A percentile compares a stretch with the other conserved stretches of the same genome.
Evolutionary conservation across 2,888 invertebrate genomes (phyloP).

Genomic region (Conus canariensis): DNA sequence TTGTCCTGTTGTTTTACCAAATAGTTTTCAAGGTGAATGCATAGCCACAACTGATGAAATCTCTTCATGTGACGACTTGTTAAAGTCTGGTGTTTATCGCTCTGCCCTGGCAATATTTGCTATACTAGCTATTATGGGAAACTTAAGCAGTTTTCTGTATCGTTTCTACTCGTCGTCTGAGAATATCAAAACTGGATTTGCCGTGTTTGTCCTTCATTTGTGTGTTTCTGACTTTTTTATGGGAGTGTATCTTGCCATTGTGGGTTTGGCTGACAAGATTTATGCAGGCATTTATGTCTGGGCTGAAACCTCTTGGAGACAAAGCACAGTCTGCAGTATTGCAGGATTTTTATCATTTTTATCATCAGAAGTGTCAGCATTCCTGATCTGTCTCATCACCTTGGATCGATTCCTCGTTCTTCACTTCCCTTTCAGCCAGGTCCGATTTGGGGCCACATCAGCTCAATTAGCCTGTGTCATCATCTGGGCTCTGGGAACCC

Average conservation of each 20-base stretch:
- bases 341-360: not conserved
- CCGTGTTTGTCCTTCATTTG: not conserved
- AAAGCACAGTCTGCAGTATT: not conserved
- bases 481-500: not conserved
- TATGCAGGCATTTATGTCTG: not conserved
- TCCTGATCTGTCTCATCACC: conserved; percentile 19
- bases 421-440: not conserved
- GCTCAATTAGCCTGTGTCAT: not conserved
- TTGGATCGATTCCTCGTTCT: not conserved
- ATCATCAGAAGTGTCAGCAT: not conserved
- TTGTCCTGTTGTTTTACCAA: not conserved
- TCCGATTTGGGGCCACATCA: not conserved
- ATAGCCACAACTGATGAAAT: not conserved
- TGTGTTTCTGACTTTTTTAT: not conserved
- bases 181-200: too few relatives aligned
- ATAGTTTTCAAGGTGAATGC: not conserved
- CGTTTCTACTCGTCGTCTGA: not conserved
- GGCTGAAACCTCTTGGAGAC: not conserved
- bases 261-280: not conserved
- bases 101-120: not conserved
- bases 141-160: not conserved
- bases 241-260: conserved; percentile 2
- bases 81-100: not conserved
- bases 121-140: not conserved
- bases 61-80: conserved; percentile 5